Evolutionary conservation across 2,888 invertebrate genomes (phyloP), one percentile per base, ranked within the genome.

Genomic region (Fabriciana adippe): DNA sequence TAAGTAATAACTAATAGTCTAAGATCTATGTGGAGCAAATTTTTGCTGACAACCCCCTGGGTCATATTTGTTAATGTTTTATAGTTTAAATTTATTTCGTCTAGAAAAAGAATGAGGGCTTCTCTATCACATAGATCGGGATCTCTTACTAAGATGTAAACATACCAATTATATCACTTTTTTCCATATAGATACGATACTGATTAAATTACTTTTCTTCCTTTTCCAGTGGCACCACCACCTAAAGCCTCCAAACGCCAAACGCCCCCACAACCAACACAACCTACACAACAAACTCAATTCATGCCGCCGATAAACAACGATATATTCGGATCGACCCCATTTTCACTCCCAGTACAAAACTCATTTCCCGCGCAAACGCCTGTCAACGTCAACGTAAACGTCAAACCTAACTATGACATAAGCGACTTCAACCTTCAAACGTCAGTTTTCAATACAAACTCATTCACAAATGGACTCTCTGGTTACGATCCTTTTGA

Each of bases 141-240:
- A 18, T 18, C 18, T 18, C 18, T 2, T 18, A 48, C 14, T n/a
- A 13, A 48, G n/a, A 48, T 2, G 15, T n/a, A 48, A 48, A 13
- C 15, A 48, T n/a, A n/a, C 15, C 14, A 5, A n/a, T 48, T 5
- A 14, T 13, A 13, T 48, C 1, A 48, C n/a, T 48, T 48, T 5
- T 48, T 5, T n/a, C 16, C 18, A 3, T 56, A 41, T n/a, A 41
- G 41, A 41, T 56, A 41, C 15, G 6, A 11, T 8, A 16, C 3
- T 11, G 26, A 21, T 8, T 15, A 3, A 55, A 26, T 18, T 55
- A 21, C 2, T 69, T 48, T 62, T 3, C 72, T 67, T 70, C 68
- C 72, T 26, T 75, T 92, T 93, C 11, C 86, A 98, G 98, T 98
- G 94, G 97, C 97, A 56, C 97, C 98, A 72, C 98, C 98, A 69